phyloP scores from a whole-genome alignment of 2,113 vertebrate genomes.

The Aspidoscelis tigris region DNA sequence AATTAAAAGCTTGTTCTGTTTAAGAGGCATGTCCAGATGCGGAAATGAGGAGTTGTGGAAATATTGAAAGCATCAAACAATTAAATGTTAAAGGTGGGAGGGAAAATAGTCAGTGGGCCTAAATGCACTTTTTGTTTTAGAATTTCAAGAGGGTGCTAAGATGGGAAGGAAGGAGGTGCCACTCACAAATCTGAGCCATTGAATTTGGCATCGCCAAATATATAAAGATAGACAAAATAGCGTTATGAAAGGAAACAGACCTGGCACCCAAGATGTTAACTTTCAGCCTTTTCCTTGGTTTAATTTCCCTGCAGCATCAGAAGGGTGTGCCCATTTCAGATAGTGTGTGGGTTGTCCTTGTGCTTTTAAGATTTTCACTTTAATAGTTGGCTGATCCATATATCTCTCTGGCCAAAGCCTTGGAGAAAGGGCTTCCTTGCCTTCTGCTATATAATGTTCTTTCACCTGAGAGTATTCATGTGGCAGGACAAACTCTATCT shows the following conservation, averaged over 20 bases:
- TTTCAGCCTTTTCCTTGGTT: conserved; percentile 45
- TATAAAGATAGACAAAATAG: conserved; percentile 32
- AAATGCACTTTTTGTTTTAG: conserved; percentile 7
- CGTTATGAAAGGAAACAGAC: conserved; percentile 15
- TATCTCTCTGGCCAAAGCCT: not conserved
- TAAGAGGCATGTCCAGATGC: not conserved
- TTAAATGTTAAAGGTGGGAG: not conserved
- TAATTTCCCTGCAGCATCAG: conserved; percentile 29
- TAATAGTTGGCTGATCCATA: conserved; percentile 54
- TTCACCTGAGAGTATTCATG: not conserved
- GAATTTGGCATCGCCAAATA: conserved; percentile 1
- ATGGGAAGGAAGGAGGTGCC: conserved; percentile 1
- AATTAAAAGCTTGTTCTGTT: conserved; percentile 8
- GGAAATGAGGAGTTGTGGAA: not conserved
- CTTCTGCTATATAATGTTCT: conserved; percentile 33
- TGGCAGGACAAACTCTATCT: conserved; percentile 14
- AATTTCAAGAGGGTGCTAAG: conserved; percentile 16
- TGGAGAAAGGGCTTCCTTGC: conserved; percentile 4
- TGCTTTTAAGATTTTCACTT: not conserved
- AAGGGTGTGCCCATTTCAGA: not conserved
- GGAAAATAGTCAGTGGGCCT: not conserved
- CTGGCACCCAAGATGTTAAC: conserved; percentile 23
- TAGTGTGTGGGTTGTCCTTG: not conserved
- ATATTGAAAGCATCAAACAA: conserved; percentile 18
- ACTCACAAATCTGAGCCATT: conserved; percentile 5